Percentiles rank a stretch among this genome's conserved stretches.
These are phyloP conservation scores for Oxyura jamaicensis DNA, from an alignment of 2,113 vertebrate species.

Conservation along the genomic window DNA sequence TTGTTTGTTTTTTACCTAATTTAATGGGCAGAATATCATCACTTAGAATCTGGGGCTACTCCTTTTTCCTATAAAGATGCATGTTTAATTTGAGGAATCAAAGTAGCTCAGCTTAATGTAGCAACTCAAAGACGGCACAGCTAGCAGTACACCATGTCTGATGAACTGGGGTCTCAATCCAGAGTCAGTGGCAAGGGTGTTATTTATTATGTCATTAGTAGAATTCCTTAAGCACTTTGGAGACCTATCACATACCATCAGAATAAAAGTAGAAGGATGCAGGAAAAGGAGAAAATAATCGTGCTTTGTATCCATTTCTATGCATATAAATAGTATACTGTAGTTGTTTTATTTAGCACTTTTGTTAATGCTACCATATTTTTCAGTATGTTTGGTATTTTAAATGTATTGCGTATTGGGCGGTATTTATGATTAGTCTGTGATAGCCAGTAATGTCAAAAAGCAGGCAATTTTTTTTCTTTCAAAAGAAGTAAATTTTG, in stretches of 20 bases:
- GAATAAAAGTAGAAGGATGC: neutral
- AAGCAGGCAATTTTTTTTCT: neutral
- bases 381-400: neutral
- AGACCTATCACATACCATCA: neutral
- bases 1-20: neutral
- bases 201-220: neutral
- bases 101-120: neutral
- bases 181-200: neutral
- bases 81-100: neutral
- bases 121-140: neutral
- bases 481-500: neutral
- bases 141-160: neutral
- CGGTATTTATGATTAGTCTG: neutral
- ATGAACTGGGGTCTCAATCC: neutral
- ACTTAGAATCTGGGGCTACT: no score
- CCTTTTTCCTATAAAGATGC: neutral
- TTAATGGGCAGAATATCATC: neutral
- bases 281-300: neutral
- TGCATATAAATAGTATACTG: neutral
- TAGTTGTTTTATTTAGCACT: neutral
- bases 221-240: neutral
- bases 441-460: neutral
- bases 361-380: neutral
- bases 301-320: neutral
- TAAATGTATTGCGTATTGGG: neutral